Evolutionary conservation across 2,888 invertebrate species (phyloP).

Genomic region (Dicycla oo): DNA sequence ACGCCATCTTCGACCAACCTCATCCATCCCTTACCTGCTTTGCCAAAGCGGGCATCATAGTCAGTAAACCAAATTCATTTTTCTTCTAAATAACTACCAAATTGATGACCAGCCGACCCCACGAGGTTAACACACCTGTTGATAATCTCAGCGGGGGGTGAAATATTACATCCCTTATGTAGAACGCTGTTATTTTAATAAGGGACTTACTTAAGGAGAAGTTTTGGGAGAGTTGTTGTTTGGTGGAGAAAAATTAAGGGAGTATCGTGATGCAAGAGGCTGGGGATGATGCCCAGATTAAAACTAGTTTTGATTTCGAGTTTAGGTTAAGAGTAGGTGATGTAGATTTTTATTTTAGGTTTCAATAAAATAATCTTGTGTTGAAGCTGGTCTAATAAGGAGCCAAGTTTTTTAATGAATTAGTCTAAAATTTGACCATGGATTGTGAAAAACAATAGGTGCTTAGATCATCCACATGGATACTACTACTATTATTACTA

Average conservation of each 20-base stretch:
- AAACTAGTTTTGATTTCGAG: neutral
- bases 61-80: conserved; percentile 36
- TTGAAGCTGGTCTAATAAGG: neutral
- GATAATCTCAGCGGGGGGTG: conserved; percentile 74
- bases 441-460: neutral
- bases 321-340: neutral
- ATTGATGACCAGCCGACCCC: conserved; percentile 52
- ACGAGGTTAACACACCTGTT: conserved; percentile 76
- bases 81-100: conserved; percentile 40
- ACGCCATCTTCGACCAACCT: neutral
- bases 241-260: neutral
- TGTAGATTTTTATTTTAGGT: neutral
- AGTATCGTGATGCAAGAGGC: neutral
- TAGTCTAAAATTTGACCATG: too few species aligned
- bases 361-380: neutral
- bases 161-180: conserved; percentile 76
- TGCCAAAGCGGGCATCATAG: neutral
- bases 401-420: neutral
- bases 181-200: conserved; percentile 75
- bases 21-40: too few species aligned
- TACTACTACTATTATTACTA: too few species aligned
- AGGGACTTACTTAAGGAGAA: conserved; percentile 69
- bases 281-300: neutral
- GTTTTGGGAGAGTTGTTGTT: conserved; percentile 11
- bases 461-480: neutral